Conservation (phyloP, 1,140 invertebrate genomes). For the Choristoneura fumiferana region DNA sequence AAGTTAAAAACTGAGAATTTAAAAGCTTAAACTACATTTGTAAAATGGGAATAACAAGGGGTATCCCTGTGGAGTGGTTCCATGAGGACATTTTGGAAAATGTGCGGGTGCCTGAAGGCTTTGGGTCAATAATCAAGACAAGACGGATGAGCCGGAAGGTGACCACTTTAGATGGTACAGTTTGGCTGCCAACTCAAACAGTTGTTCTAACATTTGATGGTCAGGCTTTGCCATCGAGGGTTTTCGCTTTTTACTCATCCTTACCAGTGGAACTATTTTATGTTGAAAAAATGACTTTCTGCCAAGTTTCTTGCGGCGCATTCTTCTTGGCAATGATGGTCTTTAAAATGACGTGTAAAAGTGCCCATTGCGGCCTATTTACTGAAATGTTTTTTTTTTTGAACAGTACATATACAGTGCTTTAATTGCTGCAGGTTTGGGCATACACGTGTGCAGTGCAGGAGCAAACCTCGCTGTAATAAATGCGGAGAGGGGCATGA, state of each 20-base stretch:
- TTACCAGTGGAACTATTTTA: constrained; percentile 22
- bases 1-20: too few relatives aligned
- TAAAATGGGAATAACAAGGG: constrained; percentile 16
- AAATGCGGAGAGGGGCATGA: constrained; percentile 16
- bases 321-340: too few relatives aligned
- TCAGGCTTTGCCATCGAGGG: constrained; percentile 18
- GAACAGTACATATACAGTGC: constrained; percentile 25
- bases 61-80: constrained; percentile 16
- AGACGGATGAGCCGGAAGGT: constrained; percentile 17
- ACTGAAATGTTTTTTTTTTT: too few relatives aligned
- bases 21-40: too few relatives aligned
- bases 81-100: constrained; percentile 17
- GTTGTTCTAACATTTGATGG: constrained; percentile 24
- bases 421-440: constrained; percentile 30
- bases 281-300: too few relatives aligned
- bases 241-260: constrained; percentile 15
- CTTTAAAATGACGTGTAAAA: too few relatives aligned
- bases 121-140: constrained; percentile 22
- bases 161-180: neutral
- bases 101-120: constrained; percentile 15
- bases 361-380: too few relatives aligned
- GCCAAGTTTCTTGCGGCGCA: too few relatives aligned
- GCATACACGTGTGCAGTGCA: constrained; percentile 22
- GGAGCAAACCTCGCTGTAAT: constrained; percentile 7
- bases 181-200: constrained; percentile 14